Conservation (phyloP, 2,113 vertebrate genomes). For the Hemiprocne comata region DNA sequence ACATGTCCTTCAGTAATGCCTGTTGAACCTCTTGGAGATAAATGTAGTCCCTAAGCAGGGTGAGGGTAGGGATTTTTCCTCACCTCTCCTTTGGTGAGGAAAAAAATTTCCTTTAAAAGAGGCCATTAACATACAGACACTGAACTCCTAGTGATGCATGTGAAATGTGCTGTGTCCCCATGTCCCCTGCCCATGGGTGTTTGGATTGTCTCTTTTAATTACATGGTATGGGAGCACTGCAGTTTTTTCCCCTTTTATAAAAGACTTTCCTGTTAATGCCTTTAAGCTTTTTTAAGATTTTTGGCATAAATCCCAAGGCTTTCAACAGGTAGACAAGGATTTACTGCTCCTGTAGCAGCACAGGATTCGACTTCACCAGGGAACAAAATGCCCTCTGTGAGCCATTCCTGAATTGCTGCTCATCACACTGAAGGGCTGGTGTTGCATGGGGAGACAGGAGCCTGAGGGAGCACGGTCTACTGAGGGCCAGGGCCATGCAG, state of each 20-base stretch:
- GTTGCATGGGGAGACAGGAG: background rate
- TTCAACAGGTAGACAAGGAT: background rate
- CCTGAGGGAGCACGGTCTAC: background rate
- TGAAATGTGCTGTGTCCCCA: background rate
- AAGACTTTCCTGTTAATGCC: background rate
- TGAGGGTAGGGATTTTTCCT: background rate
- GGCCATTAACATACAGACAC: background rate
- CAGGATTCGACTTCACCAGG: fast-evolving
- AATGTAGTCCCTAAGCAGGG: background rate
- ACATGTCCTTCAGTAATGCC: background rate
- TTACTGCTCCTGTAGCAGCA: background rate
- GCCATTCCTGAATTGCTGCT: background rate
- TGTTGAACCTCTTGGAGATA: background rate
- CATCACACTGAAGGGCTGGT: background rate
- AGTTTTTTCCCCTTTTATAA: background rate
- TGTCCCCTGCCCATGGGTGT: background rate
- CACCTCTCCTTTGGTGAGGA: background rate
- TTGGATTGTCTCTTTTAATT: background rate
- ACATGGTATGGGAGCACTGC: background rate
- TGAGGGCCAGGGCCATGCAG: background rate
- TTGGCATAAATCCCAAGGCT: background rate
- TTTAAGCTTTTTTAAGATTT: background rate
- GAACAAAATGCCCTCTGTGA: background rate
- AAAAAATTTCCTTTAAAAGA: background rate
- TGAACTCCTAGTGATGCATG: background rate